Evolutionary conservation across 2,797 vertebrate genomes (phyloP).

Genomic region (Knipowitschia caucasica): DNA sequence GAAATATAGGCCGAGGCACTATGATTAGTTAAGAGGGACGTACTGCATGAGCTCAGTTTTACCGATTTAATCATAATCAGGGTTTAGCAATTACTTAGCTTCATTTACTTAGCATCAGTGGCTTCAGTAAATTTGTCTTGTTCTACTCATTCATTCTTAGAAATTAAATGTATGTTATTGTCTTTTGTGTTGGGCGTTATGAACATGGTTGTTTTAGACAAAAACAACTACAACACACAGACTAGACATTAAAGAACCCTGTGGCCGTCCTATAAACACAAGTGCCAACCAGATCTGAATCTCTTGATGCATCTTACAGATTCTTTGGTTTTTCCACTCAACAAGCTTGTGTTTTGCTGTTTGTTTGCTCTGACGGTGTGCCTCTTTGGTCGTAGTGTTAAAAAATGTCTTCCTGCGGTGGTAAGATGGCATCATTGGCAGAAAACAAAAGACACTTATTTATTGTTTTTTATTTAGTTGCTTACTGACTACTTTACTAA

Average conservation of each 20-base stretch:
- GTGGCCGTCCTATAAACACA: neutral
- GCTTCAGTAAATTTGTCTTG: neutral
- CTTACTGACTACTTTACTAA: slow-evolving; percentile 30
- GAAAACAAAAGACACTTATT: slow-evolving; percentile 18
- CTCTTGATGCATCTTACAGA: no score
- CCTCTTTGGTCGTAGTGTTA: slow-evolving; percentile 1
- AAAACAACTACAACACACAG: no score
- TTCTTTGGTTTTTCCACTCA: no score
- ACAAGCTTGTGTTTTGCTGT: slow-evolving; percentile 12
- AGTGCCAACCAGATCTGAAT: no score
- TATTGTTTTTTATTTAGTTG: slow-evolving; percentile 15
- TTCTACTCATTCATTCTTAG: neutral
- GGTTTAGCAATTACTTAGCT: neutral
- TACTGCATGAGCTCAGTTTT: neutral
- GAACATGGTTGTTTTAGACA: no score
- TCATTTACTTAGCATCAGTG: neutral
- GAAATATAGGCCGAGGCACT: neutral
- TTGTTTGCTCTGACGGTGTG: slow-evolving; percentile 11
- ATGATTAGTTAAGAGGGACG: neutral
- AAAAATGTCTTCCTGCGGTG: slow-evolving; percentile 9
- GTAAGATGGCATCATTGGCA: slow-evolving; percentile 9
- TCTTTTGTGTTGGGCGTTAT: no score
- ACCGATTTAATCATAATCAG: neutral
- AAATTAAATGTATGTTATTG: no score
- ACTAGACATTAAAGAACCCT: no score